Evolutionary conservation across 1,140 invertebrate genomes (phyloP), one percentile per base, ranked within the genome.

Genomic region (Sycobia sp.): DNA sequence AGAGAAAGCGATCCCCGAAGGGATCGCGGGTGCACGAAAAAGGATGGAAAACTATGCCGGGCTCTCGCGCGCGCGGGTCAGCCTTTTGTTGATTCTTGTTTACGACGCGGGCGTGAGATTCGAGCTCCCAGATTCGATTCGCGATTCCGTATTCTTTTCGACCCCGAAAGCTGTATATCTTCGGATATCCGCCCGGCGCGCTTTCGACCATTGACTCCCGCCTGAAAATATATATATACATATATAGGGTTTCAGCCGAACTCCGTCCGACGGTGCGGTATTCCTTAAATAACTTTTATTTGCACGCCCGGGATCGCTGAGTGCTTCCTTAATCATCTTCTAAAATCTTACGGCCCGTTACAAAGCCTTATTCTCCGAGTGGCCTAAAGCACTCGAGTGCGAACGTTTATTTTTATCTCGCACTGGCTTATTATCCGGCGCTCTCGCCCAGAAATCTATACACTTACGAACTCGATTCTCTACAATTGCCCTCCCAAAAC

Each of bases 21-120:
- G 72, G 73, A 74, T 71, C 65, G 75, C 67, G 71, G 62, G 62
- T 64, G 56, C 66, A n/a, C 5, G 5, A 11, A 34, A 34, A 34
- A 34, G 11, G 11, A 34, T n/a, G n/a, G n/a, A n/a, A n/a, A n/a
- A n/a, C n/a, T n/a, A n/a, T n/a, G n/a, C n/a, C 49, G 29, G 10
- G 18, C 22, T 9, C 32, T 11, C 59, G 56, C 69, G n/a, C 51
- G 18, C 51, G 16, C 71, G 67, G 72, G 78, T 79, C 78, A 80
- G 73, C 61, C 76, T 72, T 73, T 82, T 82, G 79, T 82, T 76
- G 71, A 63, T 56, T 65, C 70, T 80, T 80, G 77, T 82, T 80
- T 82, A 82, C 71, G 78, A 73, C 67, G 54, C 68, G 63, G 65
- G 73, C 80, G 78, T 81, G 80, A 79, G 78, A 79, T 79, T 72